Base-by-base conservation (phyloP, 2,888 invertebrate genomes). In the Schizaphis graminum region DNA sequence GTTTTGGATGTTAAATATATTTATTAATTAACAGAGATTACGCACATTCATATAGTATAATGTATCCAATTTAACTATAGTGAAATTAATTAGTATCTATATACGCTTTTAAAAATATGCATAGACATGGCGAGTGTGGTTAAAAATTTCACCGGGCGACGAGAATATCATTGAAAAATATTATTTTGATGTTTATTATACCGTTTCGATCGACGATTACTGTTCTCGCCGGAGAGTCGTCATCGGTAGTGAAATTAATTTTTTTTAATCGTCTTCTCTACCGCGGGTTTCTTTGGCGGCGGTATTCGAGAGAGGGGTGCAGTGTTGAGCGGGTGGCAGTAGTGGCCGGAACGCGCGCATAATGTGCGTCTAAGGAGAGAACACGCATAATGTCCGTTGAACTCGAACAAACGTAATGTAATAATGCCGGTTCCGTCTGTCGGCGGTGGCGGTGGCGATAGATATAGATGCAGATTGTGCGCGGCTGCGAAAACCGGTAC, bases 391-490 rank as follows among this genome's bases (percentile, higher is more conserved):
- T 91, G 53, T 84, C 84, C 84, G 41, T 91, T 91, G 91, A 91
- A 91, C 91, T 85, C 91, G 28, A 67, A 90, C 90, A 67, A 90
- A 90, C 84, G 56, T 91, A 91, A 53, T 91, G n/a, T 61, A 87
- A 87, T 89, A 94, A 91, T 67, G 61, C 28, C 93, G 89, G 57
- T 85, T 89, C 57, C 84, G 93, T 93, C 67, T 56, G 93, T 56
- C 89, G 84, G 89, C 93, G 67, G 87, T 87, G 92, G 47, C 41
- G n/a, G n/a, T 53, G 47, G 10, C n/a, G 57, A 88, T 88, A 88
- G 47, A 88, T 88, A 77, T 77, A 49, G 49, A 67, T 91, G 91
- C 89, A 61, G 89, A 57, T 89, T 87, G 92, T 57, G 61, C 41
- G 41, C 84, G n/a, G 35, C 84, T 87, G 91, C 86, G 53, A 87